phyloP scores from a whole-genome alignment of 2,888 invertebrate genomes.

The Apomyelois bistriatella region DNA sequence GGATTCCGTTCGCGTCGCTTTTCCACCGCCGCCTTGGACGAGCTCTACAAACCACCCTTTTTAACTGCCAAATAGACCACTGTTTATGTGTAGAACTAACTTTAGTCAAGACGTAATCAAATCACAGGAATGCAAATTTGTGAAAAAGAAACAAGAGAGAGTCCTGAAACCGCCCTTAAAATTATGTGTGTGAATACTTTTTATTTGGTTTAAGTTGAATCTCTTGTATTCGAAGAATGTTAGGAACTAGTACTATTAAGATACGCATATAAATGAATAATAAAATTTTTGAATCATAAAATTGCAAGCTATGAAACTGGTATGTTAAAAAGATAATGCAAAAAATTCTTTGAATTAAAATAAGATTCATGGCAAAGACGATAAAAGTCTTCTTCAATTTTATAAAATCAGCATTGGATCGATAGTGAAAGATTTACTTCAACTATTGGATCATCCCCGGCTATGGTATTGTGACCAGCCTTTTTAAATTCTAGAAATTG shows the following conservation, averaged over 20 bases:
- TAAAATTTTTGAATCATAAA: too few relatives aligned
- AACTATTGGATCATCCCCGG: not conserved
- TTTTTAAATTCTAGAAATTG: conserved; percentile 12
- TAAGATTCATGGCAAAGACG: not conserved
- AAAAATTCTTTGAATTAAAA: not conserved
- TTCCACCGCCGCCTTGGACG: conserved; percentile 41
- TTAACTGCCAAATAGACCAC: conserved; percentile 46
- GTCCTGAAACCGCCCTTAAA: too few relatives aligned
- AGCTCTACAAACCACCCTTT: conserved; percentile 45
- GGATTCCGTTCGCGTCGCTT: conserved; percentile 65
- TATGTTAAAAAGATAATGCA: too few relatives aligned
- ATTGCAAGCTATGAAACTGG: too few relatives aligned
- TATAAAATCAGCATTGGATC: not conserved
- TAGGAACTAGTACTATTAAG: too few relatives aligned
- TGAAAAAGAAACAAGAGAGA: not conserved
- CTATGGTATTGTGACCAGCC: not conserved
- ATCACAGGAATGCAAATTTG: not conserved
- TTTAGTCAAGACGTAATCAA: conserved; percentile 26
- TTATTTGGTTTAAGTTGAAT: too few relatives aligned
- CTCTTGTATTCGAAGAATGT: too few relatives aligned
- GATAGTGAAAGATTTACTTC: not conserved
- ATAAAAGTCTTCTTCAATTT: not conserved
- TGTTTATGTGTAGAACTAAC: conserved; percentile 31
- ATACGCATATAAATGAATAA: too few relatives aligned
- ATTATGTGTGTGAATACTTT: too few relatives aligned